These are phyloP conservation scores for Acronicta leporina DNA, from an alignment of 2,888 invertebrate genomes.

Conservation along the genomic window DNA sequence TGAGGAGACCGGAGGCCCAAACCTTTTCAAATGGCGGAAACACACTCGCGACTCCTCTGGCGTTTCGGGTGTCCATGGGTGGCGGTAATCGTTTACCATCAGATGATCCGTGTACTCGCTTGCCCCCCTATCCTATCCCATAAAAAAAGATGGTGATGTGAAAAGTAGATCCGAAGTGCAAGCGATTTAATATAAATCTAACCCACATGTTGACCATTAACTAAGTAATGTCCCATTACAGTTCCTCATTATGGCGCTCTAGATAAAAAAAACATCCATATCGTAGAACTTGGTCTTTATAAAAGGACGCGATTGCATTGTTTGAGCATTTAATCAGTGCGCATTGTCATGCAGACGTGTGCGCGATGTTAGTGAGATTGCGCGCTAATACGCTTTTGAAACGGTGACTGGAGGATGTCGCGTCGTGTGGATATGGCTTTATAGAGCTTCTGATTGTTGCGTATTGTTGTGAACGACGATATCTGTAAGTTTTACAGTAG, in stretches of 20 bases:
- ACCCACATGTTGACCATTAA: slow-evolving; percentile 18
- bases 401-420: neutral
- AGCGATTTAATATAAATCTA: slow-evolving; percentile 7
- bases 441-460: slow-evolving; percentile 12
- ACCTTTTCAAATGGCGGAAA: too few relatives aligned
- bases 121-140: too few relatives aligned
- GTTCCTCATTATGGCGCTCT: slow-evolving; percentile 7
- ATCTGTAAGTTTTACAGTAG: too few relatives aligned
- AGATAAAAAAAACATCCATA: slow-evolving; percentile 22
- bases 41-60: too few relatives aligned
- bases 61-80: too few relatives aligned
- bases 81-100: too few relatives aligned
- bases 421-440: neutral
- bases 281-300: slow-evolving; percentile 33
- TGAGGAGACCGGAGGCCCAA: too few relatives aligned
- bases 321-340: slow-evolving; percentile 37
- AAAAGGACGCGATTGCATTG: slow-evolving; percentile 49
- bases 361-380: slow-evolving; percentile 22
- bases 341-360: slow-evolving; percentile 47
- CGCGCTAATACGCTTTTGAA: slow-evolving; percentile 17
- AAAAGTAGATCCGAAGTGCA: too few relatives aligned
- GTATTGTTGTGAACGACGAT: too few relatives aligned
- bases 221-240: slow-evolving; percentile 1
- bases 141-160: neutral
- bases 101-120: too few relatives aligned